Percentiles rank a stretch among this genome's conserved stretches.
Evolutionary conservation across 2,797 vertebrate species (phyloP).

Genomic region (Alca torda): DNA sequence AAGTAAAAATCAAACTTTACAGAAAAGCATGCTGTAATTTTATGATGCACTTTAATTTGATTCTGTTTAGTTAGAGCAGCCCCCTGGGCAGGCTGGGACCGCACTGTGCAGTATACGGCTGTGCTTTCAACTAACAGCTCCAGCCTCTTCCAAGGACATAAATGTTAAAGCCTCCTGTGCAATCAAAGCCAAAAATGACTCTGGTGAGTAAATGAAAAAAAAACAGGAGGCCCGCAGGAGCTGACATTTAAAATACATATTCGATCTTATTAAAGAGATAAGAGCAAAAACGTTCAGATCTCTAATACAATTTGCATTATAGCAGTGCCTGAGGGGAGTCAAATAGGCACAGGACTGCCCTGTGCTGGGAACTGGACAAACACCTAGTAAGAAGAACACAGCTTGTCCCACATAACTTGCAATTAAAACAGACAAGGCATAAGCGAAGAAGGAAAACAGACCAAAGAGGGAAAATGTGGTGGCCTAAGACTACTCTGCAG

Average conservation of each 20-base stretch:
- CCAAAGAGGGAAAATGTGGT: not conserved
- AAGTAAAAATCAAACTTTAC: constrained; percentile 52
- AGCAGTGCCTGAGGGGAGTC: not conserved
- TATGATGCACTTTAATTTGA: constrained; percentile 76
- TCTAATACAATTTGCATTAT: not conserved
- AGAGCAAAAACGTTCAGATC: not conserved
- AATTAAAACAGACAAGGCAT: not conserved
- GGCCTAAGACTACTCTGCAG: not conserved
- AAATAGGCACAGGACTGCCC: not conserved
- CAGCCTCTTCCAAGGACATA: not conserved
- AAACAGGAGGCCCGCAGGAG: not conserved
- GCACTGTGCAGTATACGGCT: not conserved
- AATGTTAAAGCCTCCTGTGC: constrained; percentile 5
- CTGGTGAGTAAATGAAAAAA: not conserved
- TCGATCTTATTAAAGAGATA: not conserved
- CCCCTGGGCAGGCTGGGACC: constrained; percentile 1
- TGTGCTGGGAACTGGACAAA: not conserved
- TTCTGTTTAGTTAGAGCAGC: constrained; percentile 69
- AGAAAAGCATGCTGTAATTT: constrained; percentile 78
- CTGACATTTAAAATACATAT: not conserved
- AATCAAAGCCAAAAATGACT: not conserved
- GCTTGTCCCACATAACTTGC: not conserved
- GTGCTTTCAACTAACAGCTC: constrained; percentile 21
- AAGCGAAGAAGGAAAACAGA: not conserved
- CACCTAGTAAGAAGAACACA: not conserved